phyloP scores from a whole-genome alignment of 37 sponge, comb jelly and placozoan species.

The Crambe crambe region DNA sequence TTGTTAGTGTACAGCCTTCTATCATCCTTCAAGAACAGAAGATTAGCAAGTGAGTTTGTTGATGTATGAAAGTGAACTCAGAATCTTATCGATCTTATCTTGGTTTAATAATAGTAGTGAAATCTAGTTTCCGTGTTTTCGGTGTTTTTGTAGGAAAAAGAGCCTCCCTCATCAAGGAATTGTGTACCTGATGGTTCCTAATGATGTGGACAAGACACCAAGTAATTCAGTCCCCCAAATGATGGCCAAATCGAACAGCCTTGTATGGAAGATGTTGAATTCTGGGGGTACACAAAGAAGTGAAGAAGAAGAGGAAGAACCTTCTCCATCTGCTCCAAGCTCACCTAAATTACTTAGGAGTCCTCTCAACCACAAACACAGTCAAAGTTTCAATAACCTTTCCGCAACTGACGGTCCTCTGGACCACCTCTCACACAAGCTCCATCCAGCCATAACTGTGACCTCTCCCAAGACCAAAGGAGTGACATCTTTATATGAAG shows the following conservation, averaged over 20 bases:
- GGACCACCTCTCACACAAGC: background rate
- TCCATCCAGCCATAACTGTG: background rate
- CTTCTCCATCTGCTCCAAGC: constrained; percentile 38
- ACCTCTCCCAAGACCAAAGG: background rate
- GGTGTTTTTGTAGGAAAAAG: constrained; percentile 32
- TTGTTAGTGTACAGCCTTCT: constrained; percentile 25
- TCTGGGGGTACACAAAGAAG: background rate
- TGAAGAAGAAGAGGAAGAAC: constrained; percentile 6
- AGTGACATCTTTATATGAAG: background rate
- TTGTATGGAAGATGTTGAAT: no score
- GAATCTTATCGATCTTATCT: no score
- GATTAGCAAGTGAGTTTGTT: constrained; percentile 30
- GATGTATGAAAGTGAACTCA: background rate
- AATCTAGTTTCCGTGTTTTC: background rate
- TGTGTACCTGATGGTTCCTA: constrained; percentile 48
- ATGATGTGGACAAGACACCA: constrained; percentile 10
- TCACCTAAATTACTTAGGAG: constrained; percentile 17
- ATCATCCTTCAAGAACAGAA: constrained; percentile 50
- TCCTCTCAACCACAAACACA: background rate
- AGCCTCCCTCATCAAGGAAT: constrained; percentile 57
- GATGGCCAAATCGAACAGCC: no score
- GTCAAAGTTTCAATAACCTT: constrained; percentile 46
- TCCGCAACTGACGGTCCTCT: background rate
- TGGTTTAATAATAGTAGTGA: background rate
- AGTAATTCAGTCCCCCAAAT: no score